Evolutionary conservation across 2,888 invertebrate species (phyloP).

Genomic region (Caenorhabditis zanzibari): DNA sequence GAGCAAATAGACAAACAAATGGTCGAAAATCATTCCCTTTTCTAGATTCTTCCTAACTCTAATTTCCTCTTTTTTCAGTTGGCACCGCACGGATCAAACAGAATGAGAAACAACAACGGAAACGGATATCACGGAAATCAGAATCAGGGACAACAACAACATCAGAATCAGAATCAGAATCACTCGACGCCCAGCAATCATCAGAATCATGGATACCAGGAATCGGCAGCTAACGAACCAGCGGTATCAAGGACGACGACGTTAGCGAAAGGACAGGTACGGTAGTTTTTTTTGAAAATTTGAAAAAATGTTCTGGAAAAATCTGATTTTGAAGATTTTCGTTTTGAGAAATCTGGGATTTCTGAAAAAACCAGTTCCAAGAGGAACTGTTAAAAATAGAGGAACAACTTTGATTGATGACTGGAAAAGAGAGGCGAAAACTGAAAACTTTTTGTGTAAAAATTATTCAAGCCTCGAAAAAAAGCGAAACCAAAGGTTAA

Average conservation of each 20-base stretch:
- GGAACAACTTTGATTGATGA: constrained; percentile 31
- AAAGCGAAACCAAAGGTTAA: constrained; percentile 13
- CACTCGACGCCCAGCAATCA: background rate
- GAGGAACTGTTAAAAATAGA: constrained; percentile 12
- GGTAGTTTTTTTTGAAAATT: background rate
- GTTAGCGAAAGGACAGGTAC: constrained; percentile 59
- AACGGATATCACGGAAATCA: constrained; percentile 16
- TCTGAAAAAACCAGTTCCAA: background rate
- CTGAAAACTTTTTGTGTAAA: background rate
- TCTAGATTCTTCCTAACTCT: constrained; percentile 3
- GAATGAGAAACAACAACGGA: constrained; percentile 50
- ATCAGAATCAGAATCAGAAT: constrained; percentile 23
- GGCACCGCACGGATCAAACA: constrained; percentile 52
- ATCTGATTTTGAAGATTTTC: background rate
- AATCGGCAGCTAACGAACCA: constrained; percentile 19
- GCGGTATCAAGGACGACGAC: constrained; percentile 40
- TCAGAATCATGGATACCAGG: constrained; percentile 31
- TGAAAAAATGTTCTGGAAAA: background rate
- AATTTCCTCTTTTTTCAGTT: constrained; percentile 44
- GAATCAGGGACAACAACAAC: constrained; percentile 12
- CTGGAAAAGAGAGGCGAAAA: background rate
- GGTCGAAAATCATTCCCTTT: constrained; percentile 34
- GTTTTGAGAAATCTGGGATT: background rate
- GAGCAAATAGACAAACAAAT: constrained; percentile 24
- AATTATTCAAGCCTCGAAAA: background rate